Evolutionary conservation across 2,888 invertebrate species (phyloP), one percentile per base, ranked within the genome.

Genomic region (Phasia obesa): DNA sequence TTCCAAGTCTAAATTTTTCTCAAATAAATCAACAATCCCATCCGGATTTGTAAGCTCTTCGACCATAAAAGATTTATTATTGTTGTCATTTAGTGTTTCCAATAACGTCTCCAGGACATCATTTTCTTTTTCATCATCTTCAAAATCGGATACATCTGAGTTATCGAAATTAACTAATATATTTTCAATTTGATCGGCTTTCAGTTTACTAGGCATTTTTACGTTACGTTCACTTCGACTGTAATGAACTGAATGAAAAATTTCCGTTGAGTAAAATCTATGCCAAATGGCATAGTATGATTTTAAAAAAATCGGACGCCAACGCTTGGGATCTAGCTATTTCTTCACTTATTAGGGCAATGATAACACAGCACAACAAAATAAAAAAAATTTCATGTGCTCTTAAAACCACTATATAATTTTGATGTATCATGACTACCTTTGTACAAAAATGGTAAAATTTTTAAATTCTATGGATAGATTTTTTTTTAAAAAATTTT

Each of bases 11-110:
- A 17, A n/a, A 31, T 31, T 55, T 55, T 55, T 31, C 15, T 55
- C 51, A 55, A 55, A 55, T 55, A 55, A 55, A 55, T 31, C 31
- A 31, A 7, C 31, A 55, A n/a, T 31, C 55, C 31, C 31, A 55
- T 31, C 31, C 3, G 17, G 55, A 55, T 27, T 55, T 27, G 55
- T 27, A 42, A 35, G 35, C 35, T 35, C 35, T 35, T 35, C 35
- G 35, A 35, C 35, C 35, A 9, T 35, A 9, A 35, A 35, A 35
- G 35, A 35, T 4, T 9, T 9, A 35, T 11, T 35, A 35, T 35
- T 35, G 11, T 35, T 35, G 35, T 9, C 35, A 35, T 35, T 35
- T 35, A 35, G 35, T 6, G 35, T 35, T 35, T 35, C 35, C 35
- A 35, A 35, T 35, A 35, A 35, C 35, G 35, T 35, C 35, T 7